Evolutionary conservation across 2,113 vertebrate genomes (phyloP).

Genomic region (Thryonomys swinderianus): DNA sequence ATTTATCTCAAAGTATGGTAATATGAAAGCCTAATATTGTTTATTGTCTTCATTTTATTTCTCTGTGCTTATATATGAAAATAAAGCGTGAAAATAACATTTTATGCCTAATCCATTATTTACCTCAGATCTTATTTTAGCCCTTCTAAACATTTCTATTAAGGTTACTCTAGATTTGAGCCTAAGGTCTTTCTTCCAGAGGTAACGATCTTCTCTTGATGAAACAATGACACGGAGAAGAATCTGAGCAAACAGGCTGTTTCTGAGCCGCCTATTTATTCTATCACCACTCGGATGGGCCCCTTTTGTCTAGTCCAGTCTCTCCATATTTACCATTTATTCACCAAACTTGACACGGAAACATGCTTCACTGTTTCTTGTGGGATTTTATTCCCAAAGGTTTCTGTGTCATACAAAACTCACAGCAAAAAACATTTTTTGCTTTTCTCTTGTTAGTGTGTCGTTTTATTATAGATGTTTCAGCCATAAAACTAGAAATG

Average conservation of each 20-base stretch:
- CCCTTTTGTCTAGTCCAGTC: too few relatives aligned
- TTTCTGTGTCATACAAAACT: background rate
- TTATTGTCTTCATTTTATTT: background rate
- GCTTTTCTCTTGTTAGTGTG: background rate
- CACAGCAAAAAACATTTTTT: background rate
- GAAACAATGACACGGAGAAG: background rate
- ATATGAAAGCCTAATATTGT: background rate
- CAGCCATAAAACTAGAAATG: background rate
- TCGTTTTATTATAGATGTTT: background rate
- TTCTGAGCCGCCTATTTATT: background rate
- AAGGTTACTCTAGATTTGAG: background rate
- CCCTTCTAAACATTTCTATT: background rate
- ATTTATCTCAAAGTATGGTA: constrained; percentile 21
- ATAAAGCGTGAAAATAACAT: background rate
- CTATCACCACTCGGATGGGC: too few relatives aligned
- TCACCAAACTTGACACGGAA: background rate
- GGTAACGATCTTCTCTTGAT: background rate
- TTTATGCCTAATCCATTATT: background rate
- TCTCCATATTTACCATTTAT: background rate
- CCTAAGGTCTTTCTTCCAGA: background rate
- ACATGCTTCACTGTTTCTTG: background rate
- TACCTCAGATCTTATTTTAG: background rate
- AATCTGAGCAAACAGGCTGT: background rate
- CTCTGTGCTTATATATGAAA: background rate
- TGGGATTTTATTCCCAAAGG: background rate